Evolutionary conservation across 2,113 vertebrate species (phyloP).

Genomic region (Abramis brama): DNA sequence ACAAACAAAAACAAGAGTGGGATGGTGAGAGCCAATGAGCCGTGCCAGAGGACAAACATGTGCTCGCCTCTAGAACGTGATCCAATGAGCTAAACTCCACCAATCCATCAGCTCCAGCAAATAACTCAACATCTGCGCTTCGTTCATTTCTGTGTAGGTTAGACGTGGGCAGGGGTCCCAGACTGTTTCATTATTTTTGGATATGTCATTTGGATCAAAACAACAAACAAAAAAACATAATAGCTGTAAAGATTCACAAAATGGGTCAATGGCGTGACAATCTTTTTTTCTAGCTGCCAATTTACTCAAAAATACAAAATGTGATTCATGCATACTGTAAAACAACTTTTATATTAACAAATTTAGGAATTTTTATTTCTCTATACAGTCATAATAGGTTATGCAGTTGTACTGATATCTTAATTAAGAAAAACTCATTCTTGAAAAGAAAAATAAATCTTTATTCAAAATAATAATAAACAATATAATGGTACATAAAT

Average conservation of each 20-base stretch:
- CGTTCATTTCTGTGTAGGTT: constrained; percentile 1
- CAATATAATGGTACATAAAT: background rate
- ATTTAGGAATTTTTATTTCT: background rate
- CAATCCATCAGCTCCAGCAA: background rate
- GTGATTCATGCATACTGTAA: background rate
- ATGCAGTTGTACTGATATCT: background rate
- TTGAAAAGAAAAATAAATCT: background rate
- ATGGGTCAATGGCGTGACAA: background rate
- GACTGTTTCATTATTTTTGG: constrained; percentile 2
- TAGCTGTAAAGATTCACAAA: background rate
- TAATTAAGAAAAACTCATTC: background rate
- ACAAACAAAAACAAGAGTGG: constrained; percentile 36
- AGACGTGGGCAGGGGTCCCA: background rate
- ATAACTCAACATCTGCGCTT: background rate
- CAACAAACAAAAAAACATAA: background rate
- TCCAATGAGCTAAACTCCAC: constrained; percentile 5
- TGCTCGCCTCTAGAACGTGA: background rate
- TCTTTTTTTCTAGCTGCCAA: background rate
- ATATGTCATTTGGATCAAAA: constrained; percentile 22
- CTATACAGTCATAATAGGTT: background rate
- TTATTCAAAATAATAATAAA: background rate
- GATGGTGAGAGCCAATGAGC: constrained; percentile 28
- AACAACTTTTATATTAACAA: background rate
- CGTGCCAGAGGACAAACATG: constrained; percentile 38
- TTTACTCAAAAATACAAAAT: background rate